Percentiles rank a stretch among this genome's conserved stretches.
Conservation (phyloP, 2,113 vertebrate genomes). For the Gasterosteus aculeatus region DNA sequence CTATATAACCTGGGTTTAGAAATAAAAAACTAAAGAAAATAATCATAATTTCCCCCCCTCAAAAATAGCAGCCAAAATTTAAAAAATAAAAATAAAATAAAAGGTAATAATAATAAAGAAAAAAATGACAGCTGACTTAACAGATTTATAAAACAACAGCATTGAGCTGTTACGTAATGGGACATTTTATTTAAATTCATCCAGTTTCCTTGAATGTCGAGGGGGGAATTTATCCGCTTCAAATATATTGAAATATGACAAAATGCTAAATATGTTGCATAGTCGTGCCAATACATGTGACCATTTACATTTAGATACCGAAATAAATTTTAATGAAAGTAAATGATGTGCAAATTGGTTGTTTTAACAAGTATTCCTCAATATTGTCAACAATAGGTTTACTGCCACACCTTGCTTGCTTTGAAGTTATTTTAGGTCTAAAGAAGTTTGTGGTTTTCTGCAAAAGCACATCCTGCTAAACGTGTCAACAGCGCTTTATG, state of each 20-base stretch:
- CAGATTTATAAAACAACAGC: not conserved
- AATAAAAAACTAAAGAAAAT: no score
- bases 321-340: not conserved
- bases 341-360: not conserved
- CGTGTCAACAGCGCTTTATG: not conserved
- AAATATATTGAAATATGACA: not conserved
- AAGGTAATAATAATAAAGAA: no score
- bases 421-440: conserved; percentile 16
- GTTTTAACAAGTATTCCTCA: not conserved
- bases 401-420: not conserved
- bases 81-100: no score
- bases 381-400: not conserved
- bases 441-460: conserved; percentile 75
- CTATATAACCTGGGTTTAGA: not conserved
- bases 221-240: not conserved
- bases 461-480: conserved; percentile 74
- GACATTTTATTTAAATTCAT: not conserved
- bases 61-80: no score
- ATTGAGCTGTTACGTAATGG: not conserved
- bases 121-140: not conserved
- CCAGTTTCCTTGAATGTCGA: not conserved
- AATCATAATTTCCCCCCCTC: no score
- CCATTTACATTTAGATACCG: not conserved
- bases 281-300: not conserved
- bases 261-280: not conserved